Conservation (phyloP, 2,888 invertebrate species). For the Pandemis cinnamomeana region DNA sequence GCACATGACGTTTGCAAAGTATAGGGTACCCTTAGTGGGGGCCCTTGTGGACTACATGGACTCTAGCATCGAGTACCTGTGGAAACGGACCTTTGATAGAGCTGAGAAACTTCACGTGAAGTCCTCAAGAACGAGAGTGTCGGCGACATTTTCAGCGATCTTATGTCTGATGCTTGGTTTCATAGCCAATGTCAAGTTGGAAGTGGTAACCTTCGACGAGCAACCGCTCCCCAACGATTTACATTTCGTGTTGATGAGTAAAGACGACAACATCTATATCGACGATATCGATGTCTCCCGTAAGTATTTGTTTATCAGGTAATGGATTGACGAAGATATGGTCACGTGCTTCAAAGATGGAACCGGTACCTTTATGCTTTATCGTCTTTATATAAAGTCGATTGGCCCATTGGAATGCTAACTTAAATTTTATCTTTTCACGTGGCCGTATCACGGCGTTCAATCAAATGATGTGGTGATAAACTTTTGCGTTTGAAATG, state of each 20-base stretch:
- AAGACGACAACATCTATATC: conserved; percentile 71
- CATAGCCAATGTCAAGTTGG: conserved; percentile 71
- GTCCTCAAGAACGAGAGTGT: conserved; percentile 56
- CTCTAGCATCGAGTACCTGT: conserved; percentile 65
- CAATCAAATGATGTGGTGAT: conserved; percentile 81
- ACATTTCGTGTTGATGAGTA: conserved; percentile 73
- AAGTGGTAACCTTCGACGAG: conserved; percentile 69
- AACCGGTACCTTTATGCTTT: neutral
- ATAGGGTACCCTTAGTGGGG: conserved; percentile 66
- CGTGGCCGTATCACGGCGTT: neutral
- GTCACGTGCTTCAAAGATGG: neutral
- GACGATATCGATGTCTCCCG: conserved; percentile 74
- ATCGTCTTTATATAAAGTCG: neutral
- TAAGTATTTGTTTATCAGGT: conserved; percentile 54
- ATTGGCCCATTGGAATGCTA: neutral
- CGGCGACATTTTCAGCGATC: conserved; percentile 63
- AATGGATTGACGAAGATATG: neutral
- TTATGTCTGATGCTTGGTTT: conserved; percentile 69
- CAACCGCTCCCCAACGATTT: conserved; percentile 67
- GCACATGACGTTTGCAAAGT: conserved; percentile 68
- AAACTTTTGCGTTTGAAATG: conserved; percentile 50
- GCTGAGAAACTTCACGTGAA: conserved; percentile 64
- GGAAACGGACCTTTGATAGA: conserved; percentile 55
- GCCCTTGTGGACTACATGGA: conserved; percentile 71
- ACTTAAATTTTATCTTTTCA: neutral